phyloP scores from a whole-genome alignment of 2,888 invertebrate genomes.

The Micoletzkya japonica region DNA sequence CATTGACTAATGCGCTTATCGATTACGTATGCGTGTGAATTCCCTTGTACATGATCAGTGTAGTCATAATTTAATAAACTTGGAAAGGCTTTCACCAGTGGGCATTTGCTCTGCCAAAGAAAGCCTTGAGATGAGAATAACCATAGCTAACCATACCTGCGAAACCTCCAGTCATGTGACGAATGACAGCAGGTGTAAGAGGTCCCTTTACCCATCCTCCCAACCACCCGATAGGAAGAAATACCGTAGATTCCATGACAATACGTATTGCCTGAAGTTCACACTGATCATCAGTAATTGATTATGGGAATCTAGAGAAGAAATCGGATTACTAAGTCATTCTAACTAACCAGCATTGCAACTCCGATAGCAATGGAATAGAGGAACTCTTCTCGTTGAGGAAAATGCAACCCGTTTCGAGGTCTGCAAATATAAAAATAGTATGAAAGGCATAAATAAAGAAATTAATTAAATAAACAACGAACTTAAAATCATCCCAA shows the following conservation, averaged over 20 bases:
- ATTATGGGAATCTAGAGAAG: neutral
- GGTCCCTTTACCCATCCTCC: conserved; percentile 44
- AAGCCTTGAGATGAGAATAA: too few relatives aligned
- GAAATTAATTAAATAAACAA: neutral
- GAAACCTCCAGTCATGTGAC: conserved; percentile 30
- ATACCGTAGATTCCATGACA: conserved; percentile 48
- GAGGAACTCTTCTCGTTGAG: conserved; percentile 17
- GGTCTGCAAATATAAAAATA: neutral
- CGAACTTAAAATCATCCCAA: conserved; percentile 52
- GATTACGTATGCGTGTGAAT: too few relatives aligned
- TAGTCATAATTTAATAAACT: too few relatives aligned
- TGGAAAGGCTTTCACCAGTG: too few relatives aligned
- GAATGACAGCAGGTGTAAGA: conserved; percentile 23
- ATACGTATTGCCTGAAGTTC: conserved; percentile 39
- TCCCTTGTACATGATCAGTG: too few relatives aligned
- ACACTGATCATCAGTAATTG: neutral
- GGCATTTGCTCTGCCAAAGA: too few relatives aligned
- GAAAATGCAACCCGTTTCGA: neutral
- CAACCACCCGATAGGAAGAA: conserved; percentile 48
- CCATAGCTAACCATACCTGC: conserved; percentile 27
- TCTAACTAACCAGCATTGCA: conserved; percentile 20
- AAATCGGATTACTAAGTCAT: neutral
- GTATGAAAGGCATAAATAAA: neutral
- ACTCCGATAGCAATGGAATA: conserved; percentile 3
- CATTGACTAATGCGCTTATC: too few relatives aligned